Evolutionary conservation across 2,797 vertebrate species (phyloP).

Genomic region (Cirrhinus mrigala): DNA sequence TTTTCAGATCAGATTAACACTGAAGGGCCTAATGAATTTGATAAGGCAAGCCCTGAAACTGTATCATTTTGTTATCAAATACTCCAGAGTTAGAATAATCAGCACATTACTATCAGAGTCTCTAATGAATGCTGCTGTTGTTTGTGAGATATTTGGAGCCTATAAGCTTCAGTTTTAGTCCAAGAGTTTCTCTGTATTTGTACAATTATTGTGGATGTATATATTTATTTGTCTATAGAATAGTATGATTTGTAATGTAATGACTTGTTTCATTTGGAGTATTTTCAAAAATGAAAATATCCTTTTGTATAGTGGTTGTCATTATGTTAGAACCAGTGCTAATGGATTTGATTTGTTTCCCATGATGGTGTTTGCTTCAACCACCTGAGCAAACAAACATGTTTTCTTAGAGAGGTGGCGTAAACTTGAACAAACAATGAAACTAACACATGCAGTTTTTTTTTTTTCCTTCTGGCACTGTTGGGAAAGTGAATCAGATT

Average conservation of each 20-base stretch:
- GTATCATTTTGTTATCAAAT: neutral
- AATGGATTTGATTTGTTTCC: neutral
- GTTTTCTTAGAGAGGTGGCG: constrained; percentile 34
- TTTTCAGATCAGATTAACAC: constrained; percentile 4
- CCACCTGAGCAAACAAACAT: constrained; percentile 45
- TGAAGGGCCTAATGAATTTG: neutral
- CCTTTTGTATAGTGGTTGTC: neutral
- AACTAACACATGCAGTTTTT: neutral
- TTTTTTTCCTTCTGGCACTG: neutral
- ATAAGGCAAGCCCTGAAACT: neutral
- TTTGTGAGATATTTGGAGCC: neutral
- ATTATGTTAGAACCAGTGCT: neutral
- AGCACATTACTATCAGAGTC: neutral
- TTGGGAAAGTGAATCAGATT: neutral
- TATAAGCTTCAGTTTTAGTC: neutral
- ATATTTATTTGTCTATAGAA: too few species aligned
- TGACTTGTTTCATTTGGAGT: neutral
- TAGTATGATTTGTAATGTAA: too few species aligned
- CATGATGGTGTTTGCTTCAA: constrained; percentile 6
- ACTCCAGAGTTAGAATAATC: neutral
- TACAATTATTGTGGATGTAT: neutral
- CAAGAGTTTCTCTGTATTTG: neutral
- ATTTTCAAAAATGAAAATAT: neutral
- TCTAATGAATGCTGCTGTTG: constrained; percentile 1
- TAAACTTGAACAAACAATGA: constrained; percentile 9